Evolutionary conservation across 2,113 vertebrate genomes (phyloP), one percentile per base, ranked within the genome.

Genomic region (Bambusicola thoracicus): DNA sequence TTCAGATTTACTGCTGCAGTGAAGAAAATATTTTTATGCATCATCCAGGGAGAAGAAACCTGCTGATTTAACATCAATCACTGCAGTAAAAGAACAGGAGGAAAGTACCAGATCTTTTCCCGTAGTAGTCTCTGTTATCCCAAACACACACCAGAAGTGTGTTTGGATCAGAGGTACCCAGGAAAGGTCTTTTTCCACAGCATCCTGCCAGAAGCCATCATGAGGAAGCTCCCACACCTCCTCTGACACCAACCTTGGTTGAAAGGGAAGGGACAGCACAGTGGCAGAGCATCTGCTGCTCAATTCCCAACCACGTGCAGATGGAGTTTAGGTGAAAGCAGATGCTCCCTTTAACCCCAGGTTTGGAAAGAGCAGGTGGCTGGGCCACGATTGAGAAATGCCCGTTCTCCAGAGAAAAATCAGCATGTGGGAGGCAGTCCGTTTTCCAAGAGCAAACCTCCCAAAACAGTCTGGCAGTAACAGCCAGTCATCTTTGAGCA

Each of bases 401-500:
- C 44, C n/a, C 85, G 38, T 3, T 92, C 88, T 91, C 85, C 5
- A 3, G 85, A 83, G 83, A 56, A 85, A 53, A 44, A 69, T 78
- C 75, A 81, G 66, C 81, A 81, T 7, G 11, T 8, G 14, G 92
- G 93, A 82, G 72, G 74, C 76, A 17, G 62, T 18, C 41, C 43
- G 4, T 55, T 90, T 88, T 86, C 79, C 68, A 85, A 89, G 75
- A 93, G 86, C 92, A 92, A 61, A 69, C 58, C 72, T 96, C 85
- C 87, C 48, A 62, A 55, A 34, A 56, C 44, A 49, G 80, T 49
- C 20, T 48, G 24, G 81, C 95, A 94, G 80, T 1, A 24, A 72
- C n/a, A 90, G 44, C 24, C 70, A 30, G 63, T 58, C 89, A 89
- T 69, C 94, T 94, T 58, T 3, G 13, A 83, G 32, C 59, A 94